Conservation (phyloP, 2,888 invertebrate species). For the Dicycla oo region DNA sequence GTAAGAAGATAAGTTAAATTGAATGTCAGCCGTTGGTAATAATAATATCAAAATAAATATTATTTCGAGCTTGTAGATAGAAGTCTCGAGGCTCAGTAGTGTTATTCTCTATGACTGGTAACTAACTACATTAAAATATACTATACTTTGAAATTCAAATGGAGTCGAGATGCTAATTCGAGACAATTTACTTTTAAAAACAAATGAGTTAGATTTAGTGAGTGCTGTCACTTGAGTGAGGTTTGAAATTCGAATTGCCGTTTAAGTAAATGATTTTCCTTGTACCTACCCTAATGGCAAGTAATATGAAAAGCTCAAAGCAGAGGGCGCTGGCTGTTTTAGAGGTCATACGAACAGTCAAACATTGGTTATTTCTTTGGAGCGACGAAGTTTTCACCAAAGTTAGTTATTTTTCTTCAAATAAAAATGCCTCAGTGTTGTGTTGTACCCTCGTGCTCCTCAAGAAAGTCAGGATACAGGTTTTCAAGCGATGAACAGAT, state of each 20-base stretch:
- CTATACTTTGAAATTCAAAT: conserved; percentile 1
- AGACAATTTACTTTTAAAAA: not conserved
- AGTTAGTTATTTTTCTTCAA: too few species aligned
- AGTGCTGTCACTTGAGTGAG: not conserved
- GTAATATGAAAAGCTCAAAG: too few species aligned
- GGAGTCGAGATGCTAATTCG: not conserved
- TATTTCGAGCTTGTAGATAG: conserved; percentile 5
- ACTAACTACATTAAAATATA: not conserved
- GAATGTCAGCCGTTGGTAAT: conserved; percentile 27
- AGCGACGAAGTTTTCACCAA: too few species aligned
- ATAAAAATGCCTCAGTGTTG: too few species aligned
- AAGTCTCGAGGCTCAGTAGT: conserved; percentile 1
- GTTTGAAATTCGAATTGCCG: not conserved
- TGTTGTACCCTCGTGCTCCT: too few species aligned
- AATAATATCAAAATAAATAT: conserved; percentile 39
- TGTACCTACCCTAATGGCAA: too few species aligned
- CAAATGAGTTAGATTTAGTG: not conserved
- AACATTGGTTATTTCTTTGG: too few species aligned
- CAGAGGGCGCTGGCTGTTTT: too few species aligned
- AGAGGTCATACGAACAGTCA: too few species aligned
- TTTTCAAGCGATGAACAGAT: too few species aligned
- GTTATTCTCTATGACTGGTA: not conserved
- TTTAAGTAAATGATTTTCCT: too few species aligned
- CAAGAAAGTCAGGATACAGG: too few species aligned
- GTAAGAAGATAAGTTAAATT: conserved; percentile 37